Evolutionary conservation across 2,888 invertebrate genomes (phyloP), one percentile per base, ranked within the genome.

Genomic region (Platycheirus rosarum): DNA sequence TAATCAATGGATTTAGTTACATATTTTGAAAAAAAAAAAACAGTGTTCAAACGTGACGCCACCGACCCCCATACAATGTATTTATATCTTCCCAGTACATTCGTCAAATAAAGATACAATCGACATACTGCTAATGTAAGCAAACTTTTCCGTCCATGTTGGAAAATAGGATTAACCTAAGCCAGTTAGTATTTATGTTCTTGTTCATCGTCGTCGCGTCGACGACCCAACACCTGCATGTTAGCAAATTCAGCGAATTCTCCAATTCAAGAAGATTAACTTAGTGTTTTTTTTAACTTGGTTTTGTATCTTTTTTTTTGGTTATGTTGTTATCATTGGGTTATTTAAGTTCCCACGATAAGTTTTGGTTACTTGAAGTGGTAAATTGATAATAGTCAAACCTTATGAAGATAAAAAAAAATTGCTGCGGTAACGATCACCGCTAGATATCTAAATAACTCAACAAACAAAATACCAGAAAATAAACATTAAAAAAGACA

Each of bases 231-330:
- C 48, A 53, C 60, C 8, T 13, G 18, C 23, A 23, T 49, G 35
- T 62, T 63, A 20, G 68, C 79, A 42, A 42, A 79, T 55, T 79
- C 74, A 74, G 74, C 79, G 26, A 55, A 74, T 78, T 78, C 78
- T 68, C 23, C 20, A 68, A 78, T 62, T 68, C 37, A 63, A 44
- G 48, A 32, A 46, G 79, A 79, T 79, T 79, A 74, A 69, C 55
- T 68, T 60, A 57, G 35, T 63, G 68, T 68, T 79, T 74, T 57
- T 49, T 74, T 74, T 69, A 46, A n/a, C n/a, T n/a, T n/a, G n/a
- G n/a, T n/a, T n/a, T n/a, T n/a, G n/a, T n/a, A n/a, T n/a, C n/a
- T n/a, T n/a, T n/a, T n/a, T n/a, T n/a, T n/a, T n/a, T n/a, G n/a
- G n/a, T n/a, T n/a, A n/a, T n/a, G n/a, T 49, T 40, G 8, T 40